Percentiles rank a stretch among this genome's conserved stretches.
phyloP scores from a whole-genome alignment of 2,113 vertebrate genomes.

The Stegastes partitus region DNA sequence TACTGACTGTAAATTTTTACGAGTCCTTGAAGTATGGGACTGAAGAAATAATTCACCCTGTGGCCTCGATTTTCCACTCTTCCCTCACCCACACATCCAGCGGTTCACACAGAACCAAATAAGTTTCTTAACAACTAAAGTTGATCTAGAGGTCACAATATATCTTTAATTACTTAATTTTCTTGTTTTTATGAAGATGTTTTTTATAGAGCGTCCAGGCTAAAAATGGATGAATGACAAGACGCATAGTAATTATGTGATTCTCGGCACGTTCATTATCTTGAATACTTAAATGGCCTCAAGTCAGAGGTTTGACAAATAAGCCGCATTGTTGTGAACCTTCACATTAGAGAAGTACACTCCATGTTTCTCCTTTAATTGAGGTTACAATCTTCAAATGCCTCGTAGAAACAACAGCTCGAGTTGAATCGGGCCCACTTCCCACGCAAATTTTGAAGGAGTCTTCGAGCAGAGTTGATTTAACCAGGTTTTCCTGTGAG shows the following conservation, averaged over 20 bases:
- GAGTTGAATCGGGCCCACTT: conserved; percentile 41
- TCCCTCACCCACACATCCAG: conserved; percentile 21
- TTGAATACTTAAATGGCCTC: conserved; percentile 23
- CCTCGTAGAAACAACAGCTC: conserved; percentile 24
- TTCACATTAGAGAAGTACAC: conserved; percentile 10
- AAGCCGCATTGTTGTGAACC: conserved; percentile 13
- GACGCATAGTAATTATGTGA: not conserved
- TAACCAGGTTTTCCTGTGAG: conserved; percentile 41
- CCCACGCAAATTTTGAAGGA: conserved; percentile 23
- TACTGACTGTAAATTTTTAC: conserved; percentile 51
- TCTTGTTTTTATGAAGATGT: not conserved
- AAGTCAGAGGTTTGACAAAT: conserved; percentile 48
- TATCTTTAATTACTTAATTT: conserved; percentile 3
- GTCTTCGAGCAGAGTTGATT: conserved; percentile 35
- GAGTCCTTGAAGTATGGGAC: conserved; percentile 46
- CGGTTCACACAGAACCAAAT: conserved; percentile 6
- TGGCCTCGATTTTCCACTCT: conserved; percentile 1
- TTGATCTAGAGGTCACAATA: conserved; percentile 18
- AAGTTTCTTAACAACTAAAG: conserved; percentile 35
- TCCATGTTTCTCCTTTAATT: conserved; percentile 19
- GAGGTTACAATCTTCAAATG: conserved; percentile 32
- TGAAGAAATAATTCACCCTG: conserved; percentile 37
- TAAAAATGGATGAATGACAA: not conserved
- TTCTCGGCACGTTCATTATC: conserved; percentile 10
- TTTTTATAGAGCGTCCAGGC: not conserved